Conservation (phyloP, 2,113 vertebrate genomes). For the Mormoops blainvillei region DNA sequence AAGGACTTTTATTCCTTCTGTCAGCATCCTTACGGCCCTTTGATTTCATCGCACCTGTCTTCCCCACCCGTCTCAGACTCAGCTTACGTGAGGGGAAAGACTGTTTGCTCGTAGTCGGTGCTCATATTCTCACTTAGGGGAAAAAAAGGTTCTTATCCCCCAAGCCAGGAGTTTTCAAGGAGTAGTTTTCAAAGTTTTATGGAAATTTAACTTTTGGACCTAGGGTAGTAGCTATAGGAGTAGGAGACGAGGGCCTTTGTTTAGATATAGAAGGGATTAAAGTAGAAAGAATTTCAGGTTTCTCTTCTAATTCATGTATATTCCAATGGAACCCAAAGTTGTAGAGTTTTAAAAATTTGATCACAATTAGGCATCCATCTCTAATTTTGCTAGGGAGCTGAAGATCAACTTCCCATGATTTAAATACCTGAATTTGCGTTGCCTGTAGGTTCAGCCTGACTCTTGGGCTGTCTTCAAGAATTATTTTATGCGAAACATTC, state of each 20-base stretch:
- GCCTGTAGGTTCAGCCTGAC: background rate
- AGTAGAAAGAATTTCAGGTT: background rate
- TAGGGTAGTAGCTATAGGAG: background rate
- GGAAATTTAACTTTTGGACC: constrained; percentile 2
- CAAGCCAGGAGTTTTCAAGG: background rate
- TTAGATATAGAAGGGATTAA: background rate
- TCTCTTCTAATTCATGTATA: background rate
- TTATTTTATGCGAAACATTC: constrained; percentile 34
- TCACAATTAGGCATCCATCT: background rate
- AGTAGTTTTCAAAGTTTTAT: constrained; percentile 11
- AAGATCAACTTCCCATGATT: background rate
- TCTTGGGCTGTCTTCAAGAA: background rate
- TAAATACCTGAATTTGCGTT: constrained; percentile 27
- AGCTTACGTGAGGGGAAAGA: background rate
- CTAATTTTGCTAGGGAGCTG: background rate
- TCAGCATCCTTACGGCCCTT: background rate
- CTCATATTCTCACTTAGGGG: background rate
- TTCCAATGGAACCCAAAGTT: background rate
- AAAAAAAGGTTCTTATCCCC: background rate
- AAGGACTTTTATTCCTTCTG: background rate
- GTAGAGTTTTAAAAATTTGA: background rate
- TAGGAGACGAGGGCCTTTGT: background rate
- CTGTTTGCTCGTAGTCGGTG: constrained; percentile 16
- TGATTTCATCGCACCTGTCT: background rate
- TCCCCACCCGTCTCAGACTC: background rate